Base-by-base conservation (phyloP, 2,113 vertebrate species). In the Balaenoptera acutorostrata region DNA sequence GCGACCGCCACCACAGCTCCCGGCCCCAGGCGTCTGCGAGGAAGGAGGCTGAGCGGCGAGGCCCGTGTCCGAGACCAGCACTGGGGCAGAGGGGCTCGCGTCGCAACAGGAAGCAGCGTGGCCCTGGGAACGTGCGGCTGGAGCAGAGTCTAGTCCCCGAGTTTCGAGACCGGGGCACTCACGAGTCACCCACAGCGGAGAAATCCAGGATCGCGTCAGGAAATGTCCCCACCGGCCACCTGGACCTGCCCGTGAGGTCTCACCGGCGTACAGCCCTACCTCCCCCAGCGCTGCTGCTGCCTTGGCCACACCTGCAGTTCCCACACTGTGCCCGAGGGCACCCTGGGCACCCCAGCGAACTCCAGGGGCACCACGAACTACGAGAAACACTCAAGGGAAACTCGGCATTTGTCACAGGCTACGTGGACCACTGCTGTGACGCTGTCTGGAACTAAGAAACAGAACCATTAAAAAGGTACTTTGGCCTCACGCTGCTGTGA, bases 351-450 rank as follows among this genome's bases (percentile, higher is more conserved):
- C 75, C 63, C 75, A 25, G 75, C 0, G 0, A 25, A 25, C 20
- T 36, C 75, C 49, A 55, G 49, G 75, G 49, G 20, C 75, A 14
- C 49, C 31, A 23, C 10, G 11, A 12, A 55, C 20, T 23, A n/a
- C 0, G 6, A 33, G 11, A 15, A 78, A n/a, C 1, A 1, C 12
- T 6, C 75, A 5, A 4, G 33, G 49, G 20, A 78, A 14, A 12
- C 31, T 8, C 49, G 13, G 12, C 1, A 2, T 33, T 4, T 8
- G 52, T 36, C 33, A 23, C 33, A 5, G 33, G 13, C 2, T 13
- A 9, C 0, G 3, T 1, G 1, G n/a, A 9, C 21, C 52, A 14
- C 33, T 0, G 49, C 49, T 0, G 3, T 2, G 33, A 25, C 20
- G 33, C 21, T 5, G 21, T 8, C 49, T 0, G 12, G 7, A 57